These are phyloP conservation scores for Drosophila quadrilineata DNA, from an alignment of 1,140 invertebrate genomes.

Conservation along the genomic window DNA sequence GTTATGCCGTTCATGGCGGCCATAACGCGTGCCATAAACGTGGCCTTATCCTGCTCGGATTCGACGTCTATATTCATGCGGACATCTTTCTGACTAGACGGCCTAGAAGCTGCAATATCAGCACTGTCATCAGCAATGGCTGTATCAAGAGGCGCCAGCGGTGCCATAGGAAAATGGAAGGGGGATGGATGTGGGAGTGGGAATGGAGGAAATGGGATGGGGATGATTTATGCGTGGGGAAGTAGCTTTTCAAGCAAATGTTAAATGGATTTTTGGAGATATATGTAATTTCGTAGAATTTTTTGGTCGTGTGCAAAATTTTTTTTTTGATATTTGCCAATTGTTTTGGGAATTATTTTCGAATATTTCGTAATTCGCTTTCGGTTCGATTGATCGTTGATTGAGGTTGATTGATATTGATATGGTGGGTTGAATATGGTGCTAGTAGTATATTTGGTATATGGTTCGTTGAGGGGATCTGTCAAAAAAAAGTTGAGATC, in stretches of 20 bases:
- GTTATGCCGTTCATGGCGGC: slow-evolving; percentile 67
- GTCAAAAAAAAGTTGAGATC: slow-evolving; percentile 70
- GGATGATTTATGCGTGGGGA: background rate
- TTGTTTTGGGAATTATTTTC: slow-evolving; percentile 7
- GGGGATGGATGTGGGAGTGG: background rate
- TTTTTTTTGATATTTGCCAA: slow-evolving; percentile 11
- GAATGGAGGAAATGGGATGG: background rate
- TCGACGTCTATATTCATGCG: slow-evolving; percentile 42
- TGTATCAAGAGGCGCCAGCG: slow-evolving; percentile 61
- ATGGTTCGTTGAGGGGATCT: slow-evolving; percentile 24
- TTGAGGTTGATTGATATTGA: slow-evolving; percentile 9
- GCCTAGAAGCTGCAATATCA: slow-evolving; percentile 55
- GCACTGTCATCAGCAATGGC: slow-evolving; percentile 60
- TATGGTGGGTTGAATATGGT: background rate
- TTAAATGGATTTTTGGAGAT: slow-evolving; percentile 24
- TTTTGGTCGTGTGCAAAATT: slow-evolving; percentile 31
- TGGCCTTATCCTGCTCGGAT: slow-evolving; percentile 42
- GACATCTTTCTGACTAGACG: slow-evolving; percentile 16
- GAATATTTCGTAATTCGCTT: slow-evolving; percentile 17
- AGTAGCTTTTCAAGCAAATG: too few relatives aligned
- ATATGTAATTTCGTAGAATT: too few relatives aligned
- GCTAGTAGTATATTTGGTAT: too few relatives aligned
- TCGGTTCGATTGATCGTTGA: slow-evolving; percentile 31
- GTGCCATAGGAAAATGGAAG: slow-evolving; percentile 48
- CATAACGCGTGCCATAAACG: slow-evolving; percentile 66